Conservation (phyloP, 2,113 vertebrate species). For the Cyprinodon variegatus region DNA sequence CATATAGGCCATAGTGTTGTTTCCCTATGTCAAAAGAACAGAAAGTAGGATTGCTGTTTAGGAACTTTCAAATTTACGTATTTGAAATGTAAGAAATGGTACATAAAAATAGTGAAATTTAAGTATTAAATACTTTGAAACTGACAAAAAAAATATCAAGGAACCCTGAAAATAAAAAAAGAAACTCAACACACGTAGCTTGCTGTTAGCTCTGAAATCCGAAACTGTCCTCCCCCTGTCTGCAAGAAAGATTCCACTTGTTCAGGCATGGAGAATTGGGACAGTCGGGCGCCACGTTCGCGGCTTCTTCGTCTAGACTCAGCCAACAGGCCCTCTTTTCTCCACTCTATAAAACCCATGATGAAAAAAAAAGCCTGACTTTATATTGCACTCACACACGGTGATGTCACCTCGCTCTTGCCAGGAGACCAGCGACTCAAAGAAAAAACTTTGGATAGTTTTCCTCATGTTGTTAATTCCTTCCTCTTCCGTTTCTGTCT, state of each 20-base stretch:
- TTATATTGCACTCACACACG: slow-evolving; percentile 58
- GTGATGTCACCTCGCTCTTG: slow-evolving; percentile 63
- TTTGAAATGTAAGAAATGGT: too few relatives aligned
- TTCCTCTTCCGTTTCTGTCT: slow-evolving; percentile 35
- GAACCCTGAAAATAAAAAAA: neutral
- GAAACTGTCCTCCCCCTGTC: slow-evolving; percentile 33
- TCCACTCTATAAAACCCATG: slow-evolving; percentile 61
- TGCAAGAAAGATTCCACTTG: slow-evolving; percentile 49
- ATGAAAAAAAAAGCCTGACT: slow-evolving; percentile 62
- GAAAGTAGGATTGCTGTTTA: too few relatives aligned
- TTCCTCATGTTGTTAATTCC: slow-evolving; percentile 63
- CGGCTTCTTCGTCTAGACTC: slow-evolving; percentile 44
- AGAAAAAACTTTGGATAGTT: slow-evolving; percentile 34
- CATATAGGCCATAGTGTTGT: too few relatives aligned
- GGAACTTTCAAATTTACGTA: too few relatives aligned
- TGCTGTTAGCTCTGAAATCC: slow-evolving; percentile 18
- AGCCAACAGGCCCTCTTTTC: slow-evolving; percentile 55
- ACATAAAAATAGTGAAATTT: too few relatives aligned
- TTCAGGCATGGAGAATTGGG: slow-evolving; percentile 43
- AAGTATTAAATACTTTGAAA: too few relatives aligned
- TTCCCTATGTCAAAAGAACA: too few relatives aligned
- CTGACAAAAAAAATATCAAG: neutral
- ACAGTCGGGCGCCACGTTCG: slow-evolving; percentile 59
- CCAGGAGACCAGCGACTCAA: slow-evolving; percentile 37
- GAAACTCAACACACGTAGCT: neutral